Base-by-base conservation (phyloP, 1,140 invertebrate species). In the Euschistus heros region DNA sequence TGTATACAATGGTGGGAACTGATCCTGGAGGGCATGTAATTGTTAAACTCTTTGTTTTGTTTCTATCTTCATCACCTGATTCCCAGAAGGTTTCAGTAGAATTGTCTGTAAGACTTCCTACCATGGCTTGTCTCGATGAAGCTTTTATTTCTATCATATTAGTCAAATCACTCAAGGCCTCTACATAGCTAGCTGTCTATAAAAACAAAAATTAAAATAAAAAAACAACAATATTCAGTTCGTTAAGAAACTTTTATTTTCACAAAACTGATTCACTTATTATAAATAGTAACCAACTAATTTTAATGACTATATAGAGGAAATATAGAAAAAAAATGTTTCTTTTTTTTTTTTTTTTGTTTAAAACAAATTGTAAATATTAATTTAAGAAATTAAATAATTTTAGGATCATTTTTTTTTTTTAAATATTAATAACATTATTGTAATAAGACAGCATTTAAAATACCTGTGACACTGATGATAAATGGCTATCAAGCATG, bases 41-140 rank as follows among this genome's bases (percentile, higher is more conserved):
- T 17, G 80, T 83, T n/a, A 91, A 80, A 1, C 78, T 80, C 74
- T 97, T 96, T 1, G 88, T 86, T 75, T 93, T 93, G 73, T 94
- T 94, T 62, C 88, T 77, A 76, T 97, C 94, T 73, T 98, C 95
- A 71, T 98, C 95, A 3, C 94, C 94, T 66, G 93, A 97, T 77
- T 99, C 96, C 96, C 96, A 99, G 76, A 98, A 99, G 0, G 96
- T 98, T 77, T 99, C 96, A 0, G 94, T 97, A 1, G 92, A 94
- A 70, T 88, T 89, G 75, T 98, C 96, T 0, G 86, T 91, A 8
- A 99, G 79, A 72, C 92, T 94, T 2, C 85, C 86, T 22, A 94
- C 85, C 92, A 98, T 95, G 2, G 92, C 92, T 71, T 89, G 89
- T 2, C 94, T 81, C 70, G 93, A 97, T 0, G 94, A 97, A 0